Percentiles rank a stretch among this genome's conserved stretches.
These are phyloP conservation scores for Nipponia nippon DNA, from an alignment of 2,113 vertebrate species.

Conservation along the genomic window DNA sequence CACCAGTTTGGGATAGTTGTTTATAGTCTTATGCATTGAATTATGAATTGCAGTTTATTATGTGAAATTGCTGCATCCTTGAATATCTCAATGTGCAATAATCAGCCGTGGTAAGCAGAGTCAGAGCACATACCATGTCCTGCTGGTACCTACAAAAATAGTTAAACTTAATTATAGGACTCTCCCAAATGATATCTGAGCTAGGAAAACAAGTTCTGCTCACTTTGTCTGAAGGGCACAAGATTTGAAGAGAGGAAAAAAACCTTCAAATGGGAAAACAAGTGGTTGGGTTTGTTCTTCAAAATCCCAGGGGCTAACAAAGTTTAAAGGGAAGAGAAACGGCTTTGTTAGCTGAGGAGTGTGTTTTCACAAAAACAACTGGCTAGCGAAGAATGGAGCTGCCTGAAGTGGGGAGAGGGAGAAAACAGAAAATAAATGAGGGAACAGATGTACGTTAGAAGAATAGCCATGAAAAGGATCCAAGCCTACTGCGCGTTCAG, in stretches of 20 bases:
- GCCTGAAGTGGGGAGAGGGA: background rate
- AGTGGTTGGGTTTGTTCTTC: background rate
- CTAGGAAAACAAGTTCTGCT: background rate
- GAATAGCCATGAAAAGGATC: background rate
- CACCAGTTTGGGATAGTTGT: background rate
- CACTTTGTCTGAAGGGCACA: background rate
- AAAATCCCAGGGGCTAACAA: background rate
- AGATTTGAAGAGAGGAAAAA: background rate
- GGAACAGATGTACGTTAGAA: background rate
- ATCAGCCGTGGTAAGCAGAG: background rate
- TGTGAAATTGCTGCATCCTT: background rate
- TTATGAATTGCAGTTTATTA: background rate
- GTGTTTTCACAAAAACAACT: background rate
- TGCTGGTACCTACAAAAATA: background rate
- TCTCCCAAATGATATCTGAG: background rate
- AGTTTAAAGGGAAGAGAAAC: slow-evolving; percentile 6
- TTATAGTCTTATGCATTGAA: background rate
- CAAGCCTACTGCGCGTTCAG: background rate
- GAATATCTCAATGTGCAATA: background rate
- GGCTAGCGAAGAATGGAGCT: background rate
- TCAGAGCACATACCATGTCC: background rate
- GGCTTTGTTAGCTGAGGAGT: background rate
- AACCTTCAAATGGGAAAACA: background rate
- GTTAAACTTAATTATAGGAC: background rate
- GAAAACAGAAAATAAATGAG: background rate